Conservation (phyloP, 2,113 vertebrate species). For the Piprites chloris region DNA sequence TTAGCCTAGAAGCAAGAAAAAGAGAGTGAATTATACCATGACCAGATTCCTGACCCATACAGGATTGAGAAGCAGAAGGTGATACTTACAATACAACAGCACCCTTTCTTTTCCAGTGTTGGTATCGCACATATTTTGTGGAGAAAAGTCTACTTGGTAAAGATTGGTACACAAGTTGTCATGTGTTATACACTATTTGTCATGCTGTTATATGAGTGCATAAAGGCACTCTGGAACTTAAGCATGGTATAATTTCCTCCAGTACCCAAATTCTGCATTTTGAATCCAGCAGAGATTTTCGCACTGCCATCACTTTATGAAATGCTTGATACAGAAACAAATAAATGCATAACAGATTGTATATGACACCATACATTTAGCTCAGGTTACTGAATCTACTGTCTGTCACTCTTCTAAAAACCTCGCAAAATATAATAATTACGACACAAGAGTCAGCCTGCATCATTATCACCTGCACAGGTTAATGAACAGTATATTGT, state of each 20-base stretch:
- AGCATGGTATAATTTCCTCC: background rate
- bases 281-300: background rate
- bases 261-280: background rate
- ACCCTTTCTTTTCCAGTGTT: background rate
- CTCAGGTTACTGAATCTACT: background rate
- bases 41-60: background rate
- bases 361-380: background rate
- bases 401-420: background rate
- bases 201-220: background rate
- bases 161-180: background rate
- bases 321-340: background rate
- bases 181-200: background rate
- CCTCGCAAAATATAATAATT: background rate
- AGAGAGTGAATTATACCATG: background rate
- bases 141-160: background rate
- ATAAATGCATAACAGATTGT: background rate
- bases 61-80: background rate
- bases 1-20: background rate
- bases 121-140: background rate
- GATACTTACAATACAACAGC: background rate
- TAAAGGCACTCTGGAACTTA: background rate
- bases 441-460: background rate
- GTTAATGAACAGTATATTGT: background rate
- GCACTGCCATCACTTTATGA: background rate
- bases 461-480: background rate